Base-by-base conservation (phyloP, 1,140 invertebrate species). In the Conus ventricosus region DNA sequence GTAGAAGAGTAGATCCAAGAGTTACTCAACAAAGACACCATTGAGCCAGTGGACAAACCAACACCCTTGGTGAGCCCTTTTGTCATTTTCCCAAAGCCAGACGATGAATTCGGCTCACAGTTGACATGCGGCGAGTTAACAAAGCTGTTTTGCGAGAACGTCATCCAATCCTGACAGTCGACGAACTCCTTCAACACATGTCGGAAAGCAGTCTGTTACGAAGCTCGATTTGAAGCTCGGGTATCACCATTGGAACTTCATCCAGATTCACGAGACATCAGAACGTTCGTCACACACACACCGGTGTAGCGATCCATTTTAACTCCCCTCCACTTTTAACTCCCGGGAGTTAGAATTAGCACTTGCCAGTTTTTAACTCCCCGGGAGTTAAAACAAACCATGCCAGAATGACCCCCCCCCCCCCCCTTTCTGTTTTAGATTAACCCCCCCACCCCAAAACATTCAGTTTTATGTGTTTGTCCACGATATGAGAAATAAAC, bases 101-200 rank as follows among this genome's bases (percentile, higher is more conserved):
- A 88, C 53, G 90, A 88, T 15, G 92, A 92, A 91, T 95, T 13
- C 75, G 92, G 39, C 57, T 94, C 5, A 94, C 93, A 88, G 87
- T 94, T 23, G 93, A 94, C 78, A 92, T 93, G 91, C 80, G 91
- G 81, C 11, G 88, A 87, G 91, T 91, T 3, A 94, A 94, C 83
- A 80, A 84, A 71, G 92, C 93, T 13, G 90, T 94, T 13, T 60
- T 85, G 17, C 60, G 93, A 10, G 92, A 93, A 87, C 84, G 93
- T 81, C 90, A 93, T 84, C 88, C 91, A 13, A 92, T 92, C 20
- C 93, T 93, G 15, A 94, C 91, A 71, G 85, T 91, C 1, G 92
- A 93, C 83, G 90, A 93, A 63, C 7, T 76, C 23, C 25, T 91
- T 3, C 90, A 88, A 51, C 88, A 91, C 55, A 71, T 93, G 11